Conservation (phyloP, 2,113 vertebrate species). For the Puntigrus tetrazona region DNA sequence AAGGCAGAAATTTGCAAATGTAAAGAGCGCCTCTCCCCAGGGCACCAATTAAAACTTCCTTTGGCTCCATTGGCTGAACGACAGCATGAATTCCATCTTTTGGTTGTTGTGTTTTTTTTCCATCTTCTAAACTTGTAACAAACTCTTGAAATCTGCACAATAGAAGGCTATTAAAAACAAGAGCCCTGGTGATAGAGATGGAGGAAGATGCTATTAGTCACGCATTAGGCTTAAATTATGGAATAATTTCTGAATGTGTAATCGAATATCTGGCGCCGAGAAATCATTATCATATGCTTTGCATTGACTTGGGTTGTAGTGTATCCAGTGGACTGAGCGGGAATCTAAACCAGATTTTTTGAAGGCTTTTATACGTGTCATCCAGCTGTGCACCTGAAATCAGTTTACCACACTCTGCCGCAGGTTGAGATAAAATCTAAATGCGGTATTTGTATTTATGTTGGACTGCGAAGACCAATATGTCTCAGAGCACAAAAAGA, state of each 20-base stretch:
- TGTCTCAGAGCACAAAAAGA: neutral
- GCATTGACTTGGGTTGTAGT: conserved; percentile 61
- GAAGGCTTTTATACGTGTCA: neutral
- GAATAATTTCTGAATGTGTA: conserved; percentile 75
- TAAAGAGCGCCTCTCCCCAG: conserved; percentile 65
- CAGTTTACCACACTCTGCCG: neutral
- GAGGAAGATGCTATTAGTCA: conserved; percentile 71
- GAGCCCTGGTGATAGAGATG: conserved; percentile 53
- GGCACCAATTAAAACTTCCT: conserved; percentile 78
- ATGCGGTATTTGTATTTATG: neutral
- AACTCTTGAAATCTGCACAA: conserved; percentile 63
- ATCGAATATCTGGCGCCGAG: conserved; percentile 66
- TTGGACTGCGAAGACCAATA: neutral
- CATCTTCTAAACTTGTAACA: conserved; percentile 58
- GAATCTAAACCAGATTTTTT: neutral
- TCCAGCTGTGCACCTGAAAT: neutral
- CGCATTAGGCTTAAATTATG: conserved; percentile 72
- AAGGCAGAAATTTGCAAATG: conserved; percentile 70
- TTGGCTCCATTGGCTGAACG: conserved; percentile 73
- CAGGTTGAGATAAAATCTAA: neutral
- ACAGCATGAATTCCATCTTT: conserved; percentile 59
- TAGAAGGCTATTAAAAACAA: conserved; percentile 64
- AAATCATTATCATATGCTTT: conserved; percentile 66
- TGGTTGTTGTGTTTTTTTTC: conserved; percentile 58
- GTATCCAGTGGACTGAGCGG: conserved; percentile 30